Evolutionary conservation across 2,797 vertebrate species (phyloP).

Genomic region (Eulemur rubriventer): DNA sequence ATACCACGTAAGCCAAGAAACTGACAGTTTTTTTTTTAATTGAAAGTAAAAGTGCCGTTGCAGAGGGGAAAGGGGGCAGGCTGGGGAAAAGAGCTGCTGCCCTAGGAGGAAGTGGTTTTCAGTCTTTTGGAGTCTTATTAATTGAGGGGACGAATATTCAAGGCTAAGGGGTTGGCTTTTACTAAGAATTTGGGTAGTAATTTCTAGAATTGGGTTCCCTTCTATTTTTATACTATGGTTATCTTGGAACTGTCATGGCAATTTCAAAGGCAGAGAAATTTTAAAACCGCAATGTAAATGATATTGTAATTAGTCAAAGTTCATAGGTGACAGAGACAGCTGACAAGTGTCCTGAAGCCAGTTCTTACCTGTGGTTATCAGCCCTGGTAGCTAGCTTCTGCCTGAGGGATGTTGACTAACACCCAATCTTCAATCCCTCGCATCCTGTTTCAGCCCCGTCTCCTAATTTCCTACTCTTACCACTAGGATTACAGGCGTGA

Average conservation of each 20-base stretch:
- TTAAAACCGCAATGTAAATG: background rate
- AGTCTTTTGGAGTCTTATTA: background rate
- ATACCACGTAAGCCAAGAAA: background rate
- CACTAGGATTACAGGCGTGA: too few species aligned
- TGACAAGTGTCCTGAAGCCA: background rate
- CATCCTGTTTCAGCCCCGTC: too few species aligned
- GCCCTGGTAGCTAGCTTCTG: background rate
- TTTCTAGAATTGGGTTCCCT: background rate
- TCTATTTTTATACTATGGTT: background rate
- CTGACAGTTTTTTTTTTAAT: background rate
- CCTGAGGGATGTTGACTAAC: background rate
- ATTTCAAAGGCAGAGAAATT: background rate
- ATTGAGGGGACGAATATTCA: background rate
- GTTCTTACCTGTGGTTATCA: background rate
- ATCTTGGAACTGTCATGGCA: background rate
- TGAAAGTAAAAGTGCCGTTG: background rate
- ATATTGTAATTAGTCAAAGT: background rate
- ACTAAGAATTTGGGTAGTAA: background rate
- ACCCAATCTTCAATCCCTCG: too few species aligned
- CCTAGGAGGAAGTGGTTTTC: background rate
- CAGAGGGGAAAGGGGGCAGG: background rate
- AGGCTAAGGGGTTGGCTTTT: background rate
- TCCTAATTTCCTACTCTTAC: too few species aligned
- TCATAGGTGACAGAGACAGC: background rate
- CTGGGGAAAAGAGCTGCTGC: background rate